Base-by-base conservation (phyloP, 2,797 vertebrate genomes). In the Euphonia xanthogaster region DNA sequence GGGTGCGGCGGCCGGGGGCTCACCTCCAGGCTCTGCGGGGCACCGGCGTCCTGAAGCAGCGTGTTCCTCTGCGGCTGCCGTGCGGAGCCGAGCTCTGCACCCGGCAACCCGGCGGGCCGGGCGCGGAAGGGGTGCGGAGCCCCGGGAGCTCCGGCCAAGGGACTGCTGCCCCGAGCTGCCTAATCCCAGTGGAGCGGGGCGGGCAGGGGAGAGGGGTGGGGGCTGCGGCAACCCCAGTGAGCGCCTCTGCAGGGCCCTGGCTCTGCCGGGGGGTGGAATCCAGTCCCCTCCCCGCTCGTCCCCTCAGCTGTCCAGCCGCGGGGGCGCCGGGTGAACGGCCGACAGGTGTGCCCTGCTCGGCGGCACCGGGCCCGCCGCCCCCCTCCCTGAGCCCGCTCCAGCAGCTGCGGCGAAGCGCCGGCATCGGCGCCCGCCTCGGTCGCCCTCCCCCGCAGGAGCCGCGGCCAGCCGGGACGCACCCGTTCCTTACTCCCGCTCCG, bases 221-320 rank as follows among this genome's bases (percentile, higher is more conserved):
- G 5, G 14, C 44, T 65, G 33, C 51, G 30, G 44, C 39, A 65
- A 58, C 47, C 40, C 53, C 68, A 28, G 9, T 12, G 77, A 81
- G 65, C 40, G 65, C 93, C 76, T 86, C 80, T 70, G 86, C 90
- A 58, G 44, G 42, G 67, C 37, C 65, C 62, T 18, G 53, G 54
- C 10, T 17, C 75, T 57, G 73, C n/a, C 19, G 18, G 11, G 37
- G 15, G 27, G 23, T 58, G 57, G 47, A 51, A 79, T 53, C 42
- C 44, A 76, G 28, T 50, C 48, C 65, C 60, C 88, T 80, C 79
- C 89, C 48, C n/a, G 25, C 75, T 66, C 21, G 30, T 68, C 42
- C 35, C 57, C 68, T 65, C 94, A 94, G 91, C 94, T 92, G 94
- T 95, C 94, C 83, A 54, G 88, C 47, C 81, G 74, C 90, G 82